Evolutionary conservation across 2,797 vertebrate species (phyloP).

Genomic region (Gymnodraco acuticeps): DNA sequence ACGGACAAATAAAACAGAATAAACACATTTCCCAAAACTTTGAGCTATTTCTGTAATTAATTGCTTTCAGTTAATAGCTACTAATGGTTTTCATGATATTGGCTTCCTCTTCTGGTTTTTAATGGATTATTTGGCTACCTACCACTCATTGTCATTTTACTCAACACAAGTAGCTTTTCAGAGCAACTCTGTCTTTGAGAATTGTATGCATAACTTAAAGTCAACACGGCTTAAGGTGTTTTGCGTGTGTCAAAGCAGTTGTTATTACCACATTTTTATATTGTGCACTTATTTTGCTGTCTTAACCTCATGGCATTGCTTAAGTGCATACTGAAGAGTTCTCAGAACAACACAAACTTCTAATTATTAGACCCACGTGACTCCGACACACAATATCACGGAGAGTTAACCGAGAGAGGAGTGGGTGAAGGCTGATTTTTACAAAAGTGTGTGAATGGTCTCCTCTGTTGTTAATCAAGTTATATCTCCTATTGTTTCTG

Average conservation of each 20-base stretch:
- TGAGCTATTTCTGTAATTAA: neutral
- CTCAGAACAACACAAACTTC: slow-evolving; percentile 19
- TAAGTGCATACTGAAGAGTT: slow-evolving; percentile 24
- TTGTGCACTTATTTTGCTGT: slow-evolving; percentile 33
- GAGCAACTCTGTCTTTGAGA: slow-evolving; percentile 14
- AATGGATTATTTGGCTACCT: slow-evolving; percentile 10
- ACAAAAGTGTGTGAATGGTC: slow-evolving; percentile 39
- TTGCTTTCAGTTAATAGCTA: neutral
- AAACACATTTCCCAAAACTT: neutral
- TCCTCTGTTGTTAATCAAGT: slow-evolving; percentile 73
- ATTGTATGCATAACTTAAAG: slow-evolving; percentile 17
- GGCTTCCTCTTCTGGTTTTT: neutral
- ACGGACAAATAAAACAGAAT: neutral
- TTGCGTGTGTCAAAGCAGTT: slow-evolving; percentile 34
- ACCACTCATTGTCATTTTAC: slow-evolving; percentile 4
- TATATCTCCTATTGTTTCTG: slow-evolving; percentile 56
- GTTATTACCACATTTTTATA: slow-evolving; percentile 30
- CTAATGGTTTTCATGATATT: neutral
- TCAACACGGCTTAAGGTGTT: slow-evolving; percentile 10
- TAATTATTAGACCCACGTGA: slow-evolving; percentile 62
- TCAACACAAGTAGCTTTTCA: neutral
- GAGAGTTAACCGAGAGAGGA: slow-evolving; percentile 55
- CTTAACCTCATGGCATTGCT: slow-evolving; percentile 32
- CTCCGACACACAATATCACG: slow-evolving; percentile 36
- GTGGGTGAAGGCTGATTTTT: slow-evolving; percentile 42